These are phyloP conservation scores for Ectobius pallidus DNA, from an alignment of 2,888 invertebrate genomes.

Conservation along the genomic window DNA sequence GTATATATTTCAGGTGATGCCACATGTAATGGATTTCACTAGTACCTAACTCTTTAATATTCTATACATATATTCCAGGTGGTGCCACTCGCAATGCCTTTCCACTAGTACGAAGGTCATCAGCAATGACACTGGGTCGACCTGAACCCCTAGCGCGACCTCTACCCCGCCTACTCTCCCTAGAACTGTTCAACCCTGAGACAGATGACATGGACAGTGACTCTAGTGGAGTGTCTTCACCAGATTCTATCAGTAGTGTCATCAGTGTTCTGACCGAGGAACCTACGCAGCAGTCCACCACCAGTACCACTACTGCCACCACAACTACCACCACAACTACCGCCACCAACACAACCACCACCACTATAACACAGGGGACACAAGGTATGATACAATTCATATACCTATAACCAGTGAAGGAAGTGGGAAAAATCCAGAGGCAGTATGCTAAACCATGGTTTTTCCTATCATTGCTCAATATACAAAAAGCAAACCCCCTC, in stretches of 20 bases:
- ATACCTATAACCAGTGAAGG: too few relatives aligned
- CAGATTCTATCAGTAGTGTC: conserved; percentile 85
- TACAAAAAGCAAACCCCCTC: too few relatives aligned
- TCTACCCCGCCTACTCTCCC: conserved; percentile 75
- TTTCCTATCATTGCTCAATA: too few relatives aligned
- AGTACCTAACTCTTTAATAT: too few relatives aligned
- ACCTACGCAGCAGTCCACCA: conserved; percentile 46
- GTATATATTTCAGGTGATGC: too few relatives aligned
- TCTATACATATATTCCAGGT: too few relatives aligned
- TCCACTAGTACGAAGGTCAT: conserved; percentile 74
- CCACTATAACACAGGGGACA: not conserved
- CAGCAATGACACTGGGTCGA: conserved; percentile 54
- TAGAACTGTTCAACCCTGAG: conserved; percentile 89
- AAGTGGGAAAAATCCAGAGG: too few relatives aligned
- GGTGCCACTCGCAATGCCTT: conserved; percentile 55
- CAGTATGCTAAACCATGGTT: too few relatives aligned
- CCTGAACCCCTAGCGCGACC: conserved; percentile 54
- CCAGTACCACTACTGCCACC: not conserved
- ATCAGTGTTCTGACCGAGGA: conserved; percentile 77
- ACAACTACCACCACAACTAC: not conserved
- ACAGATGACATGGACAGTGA: conserved; percentile 91
- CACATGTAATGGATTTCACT: too few relatives aligned
- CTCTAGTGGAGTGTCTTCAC: conserved; percentile 85
- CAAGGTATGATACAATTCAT: not conserved
- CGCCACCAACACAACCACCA: too few relatives aligned